Base-by-base conservation (phyloP, 2,888 invertebrate genomes). In the Cephalotes varians region DNA sequence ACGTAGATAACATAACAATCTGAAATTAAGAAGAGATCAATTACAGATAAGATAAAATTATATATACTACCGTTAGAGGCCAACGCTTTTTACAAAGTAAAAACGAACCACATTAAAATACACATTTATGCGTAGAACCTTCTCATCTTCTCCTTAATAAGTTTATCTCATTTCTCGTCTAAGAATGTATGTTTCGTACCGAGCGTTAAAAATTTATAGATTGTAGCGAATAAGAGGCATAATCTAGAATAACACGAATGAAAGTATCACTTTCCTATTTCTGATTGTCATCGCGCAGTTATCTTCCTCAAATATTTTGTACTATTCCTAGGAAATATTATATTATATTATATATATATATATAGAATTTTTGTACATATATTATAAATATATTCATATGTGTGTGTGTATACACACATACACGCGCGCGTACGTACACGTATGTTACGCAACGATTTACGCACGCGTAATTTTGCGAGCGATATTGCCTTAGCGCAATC, bases 301-400 rank as follows among this genome's bases (percentile, higher is more conserved):
- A 81, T 83, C 81, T 83, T 87, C 84, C 85, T 79, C 62, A 81
- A 72, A 86, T 89, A 90, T 88, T 89, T 89, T 90, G 84, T 88
- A 89, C 65, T 73, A 83, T 86, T 76, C 72, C 83, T 90, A 71
- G 56, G 71, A 51, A 73, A 86, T 65, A 87, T 86, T 84, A 72
- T 89, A 87, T 28, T 84, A 85, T 34, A 34, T 15, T 21, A 49
- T 49, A 18, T 49, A 49, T 15, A 49, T 37, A 58, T 44, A 73
- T 12, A 62, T 15, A 72, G 71, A 62, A 76, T 79, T 86, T 88
- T 90, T 90, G 88, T 88, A 89, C 65, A 86, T 88, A 86, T 88
- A 89, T 72, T 56, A 64, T 64, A 74, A 28, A 82, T 62, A 76
- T 58, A 51, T 69, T 25, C 25, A 25, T 44, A 85, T 51, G 51